Percentiles rank a stretch among this genome's conserved stretches.
Evolutionary conservation across 2,888 invertebrate species (phyloP).

Genomic region (Lacanobia wlatinum): DNA sequence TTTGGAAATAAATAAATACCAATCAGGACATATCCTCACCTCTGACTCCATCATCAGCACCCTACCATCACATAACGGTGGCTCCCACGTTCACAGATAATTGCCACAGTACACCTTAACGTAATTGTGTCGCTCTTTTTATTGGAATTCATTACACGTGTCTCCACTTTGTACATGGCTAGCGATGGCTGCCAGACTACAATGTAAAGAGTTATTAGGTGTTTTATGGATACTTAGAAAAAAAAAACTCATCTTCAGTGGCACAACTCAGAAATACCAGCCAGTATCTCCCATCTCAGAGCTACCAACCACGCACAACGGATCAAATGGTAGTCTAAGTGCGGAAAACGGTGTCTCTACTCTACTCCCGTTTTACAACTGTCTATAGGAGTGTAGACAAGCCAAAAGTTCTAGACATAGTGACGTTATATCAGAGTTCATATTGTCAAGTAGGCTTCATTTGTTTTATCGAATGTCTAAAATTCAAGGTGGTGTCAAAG

Average conservation of each 20-base stretch:
- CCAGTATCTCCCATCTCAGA: too few relatives aligned
- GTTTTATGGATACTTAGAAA: background rate
- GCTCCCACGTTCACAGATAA: constrained; percentile 73
- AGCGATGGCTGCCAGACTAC: constrained; percentile 24
- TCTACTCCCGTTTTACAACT: too few relatives aligned
- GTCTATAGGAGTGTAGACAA: too few relatives aligned
- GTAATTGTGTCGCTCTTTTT: constrained; percentile 80
- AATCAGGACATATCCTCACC: constrained; percentile 8
- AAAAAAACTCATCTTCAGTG: background rate
- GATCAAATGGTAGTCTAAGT: too few relatives aligned
- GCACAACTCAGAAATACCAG: background rate
- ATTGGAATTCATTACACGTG: constrained; percentile 68
- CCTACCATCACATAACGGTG: constrained; percentile 73
- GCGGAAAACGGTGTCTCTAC: too few relatives aligned
- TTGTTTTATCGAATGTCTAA: too few relatives aligned
- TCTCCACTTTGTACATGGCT: constrained; percentile 33
- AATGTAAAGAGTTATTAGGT: constrained; percentile 13
- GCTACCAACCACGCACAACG: too few relatives aligned
- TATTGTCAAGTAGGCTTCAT: too few relatives aligned
- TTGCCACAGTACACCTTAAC: constrained; percentile 72
- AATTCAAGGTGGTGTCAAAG: too few relatives aligned
- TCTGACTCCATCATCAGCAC: constrained; percentile 50
- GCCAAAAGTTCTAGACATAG: too few relatives aligned
- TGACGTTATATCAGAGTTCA: too few relatives aligned
- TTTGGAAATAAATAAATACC: too few relatives aligned